Conservation (phyloP, 1,140 invertebrate species). For the Ectropis grisescens region DNA sequence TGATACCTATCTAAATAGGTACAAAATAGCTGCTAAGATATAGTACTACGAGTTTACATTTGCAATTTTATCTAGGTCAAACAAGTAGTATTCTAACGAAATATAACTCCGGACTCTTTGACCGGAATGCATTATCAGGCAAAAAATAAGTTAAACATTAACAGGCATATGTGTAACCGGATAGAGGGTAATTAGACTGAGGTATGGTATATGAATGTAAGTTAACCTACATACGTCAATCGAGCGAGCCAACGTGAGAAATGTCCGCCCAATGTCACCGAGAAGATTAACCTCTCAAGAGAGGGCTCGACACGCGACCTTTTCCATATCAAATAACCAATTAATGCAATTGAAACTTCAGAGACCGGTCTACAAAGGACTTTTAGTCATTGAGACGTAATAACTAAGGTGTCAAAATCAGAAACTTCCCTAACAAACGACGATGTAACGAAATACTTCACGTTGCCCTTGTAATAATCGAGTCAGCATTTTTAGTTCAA, state of each 20-base stretch:
- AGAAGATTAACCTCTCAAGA: slow-evolving; percentile 13
- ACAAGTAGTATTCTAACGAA: slow-evolving; percentile 7
- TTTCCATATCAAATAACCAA: slow-evolving; percentile 4
- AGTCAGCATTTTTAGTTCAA: too few relatives aligned
- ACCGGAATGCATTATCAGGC: slow-evolving; percentile 1
- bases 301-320: slow-evolving; percentile 9
- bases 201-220: slow-evolving; percentile 3
- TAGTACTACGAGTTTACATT: too few relatives aligned
- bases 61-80: slow-evolving; percentile 9
- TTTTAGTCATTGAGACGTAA: too few relatives aligned
- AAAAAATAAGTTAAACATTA: neutral
- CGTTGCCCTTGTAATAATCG: too few relatives aligned
- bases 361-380: too few relatives aligned
- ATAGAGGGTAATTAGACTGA: neutral
- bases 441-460: too few relatives aligned
- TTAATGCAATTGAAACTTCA: slow-evolving; percentile 2
- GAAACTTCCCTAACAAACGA: too few relatives aligned
- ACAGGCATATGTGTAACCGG: neutral
- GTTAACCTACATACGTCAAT: slow-evolving; percentile 15
- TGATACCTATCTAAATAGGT: too few relatives aligned
- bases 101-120: neutral
- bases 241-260: slow-evolving; percentile 5
- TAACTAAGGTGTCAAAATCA: too few relatives aligned
- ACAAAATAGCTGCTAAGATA: too few relatives aligned
- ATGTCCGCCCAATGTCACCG: slow-evolving; percentile 17